Conservation (phyloP, 2,113 vertebrate species). For the Perca schrenkii region DNA sequence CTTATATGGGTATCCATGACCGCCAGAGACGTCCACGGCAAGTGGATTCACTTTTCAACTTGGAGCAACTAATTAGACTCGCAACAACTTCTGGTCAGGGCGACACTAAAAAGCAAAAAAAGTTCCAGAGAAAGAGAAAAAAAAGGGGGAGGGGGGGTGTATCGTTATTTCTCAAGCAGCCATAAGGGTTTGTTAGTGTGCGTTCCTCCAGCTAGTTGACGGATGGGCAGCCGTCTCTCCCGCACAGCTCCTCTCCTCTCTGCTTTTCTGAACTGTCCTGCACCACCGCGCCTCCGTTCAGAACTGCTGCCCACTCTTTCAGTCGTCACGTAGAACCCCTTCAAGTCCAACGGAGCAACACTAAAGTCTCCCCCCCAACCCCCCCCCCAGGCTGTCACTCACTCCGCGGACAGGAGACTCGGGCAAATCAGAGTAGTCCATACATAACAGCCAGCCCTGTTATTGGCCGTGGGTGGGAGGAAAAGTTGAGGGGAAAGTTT, state of each 20-base stretch:
- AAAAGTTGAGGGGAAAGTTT: conserved; percentile 72
- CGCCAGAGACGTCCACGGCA: conserved; percentile 80
- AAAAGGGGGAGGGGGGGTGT: conserved; percentile 64
- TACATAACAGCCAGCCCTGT: conserved; percentile 48
- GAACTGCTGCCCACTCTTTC: conserved; percentile 77
- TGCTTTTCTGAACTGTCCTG: conserved; percentile 72
- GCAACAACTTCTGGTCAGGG: conserved; percentile 74
- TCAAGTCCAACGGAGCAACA: conserved; percentile 72
- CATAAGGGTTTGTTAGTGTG: conserved; percentile 81
- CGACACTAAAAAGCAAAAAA: conserved; percentile 71
- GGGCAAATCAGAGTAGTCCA: conserved; percentile 75
- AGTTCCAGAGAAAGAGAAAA: conserved; percentile 79
- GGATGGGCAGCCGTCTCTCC: conserved; percentile 79
- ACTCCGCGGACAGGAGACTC: conserved; percentile 50
- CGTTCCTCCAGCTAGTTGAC: conserved; percentile 79
- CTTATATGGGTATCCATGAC: conserved; percentile 88
- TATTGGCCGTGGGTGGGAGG: conserved; percentile 74
- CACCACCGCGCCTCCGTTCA: conserved; percentile 73
- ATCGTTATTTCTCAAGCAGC: conserved; percentile 84
- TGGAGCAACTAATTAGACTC: conserved; percentile 53
- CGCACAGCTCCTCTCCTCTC: conserved; percentile 78
- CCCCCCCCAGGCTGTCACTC: conserved; percentile 78
- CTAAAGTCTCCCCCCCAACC: conserved; percentile 48
- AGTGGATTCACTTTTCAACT: conserved; percentile 75
- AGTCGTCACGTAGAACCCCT: conserved; percentile 78